Conservation (phyloP, 2,113 vertebrate genomes). For the Castor canadensis region DNA sequence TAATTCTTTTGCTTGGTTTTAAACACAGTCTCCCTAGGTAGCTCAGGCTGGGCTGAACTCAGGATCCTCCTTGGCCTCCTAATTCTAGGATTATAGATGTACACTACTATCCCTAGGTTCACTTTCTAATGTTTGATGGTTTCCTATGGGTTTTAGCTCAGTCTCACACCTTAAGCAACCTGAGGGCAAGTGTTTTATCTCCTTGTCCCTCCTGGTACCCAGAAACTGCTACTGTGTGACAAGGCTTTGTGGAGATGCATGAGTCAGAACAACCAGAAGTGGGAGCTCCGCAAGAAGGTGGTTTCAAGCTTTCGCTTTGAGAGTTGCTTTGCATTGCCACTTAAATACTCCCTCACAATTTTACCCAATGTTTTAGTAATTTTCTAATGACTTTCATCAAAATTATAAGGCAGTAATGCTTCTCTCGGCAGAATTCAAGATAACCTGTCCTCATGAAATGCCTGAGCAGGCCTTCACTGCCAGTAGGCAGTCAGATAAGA, state of each 20-base stretch:
- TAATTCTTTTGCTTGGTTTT: background rate
- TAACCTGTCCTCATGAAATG: slow-evolving; percentile 24
- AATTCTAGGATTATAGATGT: background rate
- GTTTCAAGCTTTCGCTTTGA: background rate
- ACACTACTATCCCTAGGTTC: background rate
- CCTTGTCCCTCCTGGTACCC: background rate
- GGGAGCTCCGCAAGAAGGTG: background rate
- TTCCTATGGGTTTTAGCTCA: background rate
- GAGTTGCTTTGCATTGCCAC: background rate
- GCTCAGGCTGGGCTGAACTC: no score
- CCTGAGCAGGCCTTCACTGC: background rate
- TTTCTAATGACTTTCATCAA: slow-evolving; percentile 29
- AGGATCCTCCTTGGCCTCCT: background rate
- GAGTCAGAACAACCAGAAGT: background rate
- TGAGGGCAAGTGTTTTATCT: background rate
- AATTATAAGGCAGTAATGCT: background rate
- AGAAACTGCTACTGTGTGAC: background rate
- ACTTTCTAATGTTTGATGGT: background rate
- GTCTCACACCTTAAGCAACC: background rate
- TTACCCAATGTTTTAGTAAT: background rate
- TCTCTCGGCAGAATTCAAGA: slow-evolving; percentile 57
- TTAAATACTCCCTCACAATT: background rate
- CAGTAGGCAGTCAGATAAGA: background rate
- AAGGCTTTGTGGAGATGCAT: background rate
- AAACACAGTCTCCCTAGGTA: background rate